These are phyloP conservation scores for Campylomormyrus tamandua DNA, from an alignment of 2,113 vertebrate species.

Conservation along the genomic window DNA sequence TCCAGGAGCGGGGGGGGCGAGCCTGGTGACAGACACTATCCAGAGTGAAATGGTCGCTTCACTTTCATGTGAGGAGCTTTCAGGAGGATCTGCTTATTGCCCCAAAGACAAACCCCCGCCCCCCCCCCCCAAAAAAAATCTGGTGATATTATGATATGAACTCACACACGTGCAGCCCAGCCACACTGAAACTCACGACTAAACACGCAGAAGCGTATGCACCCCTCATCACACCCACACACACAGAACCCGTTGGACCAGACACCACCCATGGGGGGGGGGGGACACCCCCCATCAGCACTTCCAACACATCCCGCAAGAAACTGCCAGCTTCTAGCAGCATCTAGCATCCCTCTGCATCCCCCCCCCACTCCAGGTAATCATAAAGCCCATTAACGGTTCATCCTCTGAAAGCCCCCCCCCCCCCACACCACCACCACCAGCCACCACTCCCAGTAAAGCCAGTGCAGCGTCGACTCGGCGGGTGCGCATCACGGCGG, in stretches of 20 bases:
- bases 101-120: background rate
- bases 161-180: background rate
- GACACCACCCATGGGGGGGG: background rate
- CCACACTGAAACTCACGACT: background rate
- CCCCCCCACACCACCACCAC: background rate
- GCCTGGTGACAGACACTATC: background rate
- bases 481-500: background rate
- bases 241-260: slow-evolving; percentile 9
- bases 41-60: background rate
- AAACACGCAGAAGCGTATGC: background rate
- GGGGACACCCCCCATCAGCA: slow-evolving; percentile 18
- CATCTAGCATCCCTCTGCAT: background rate
- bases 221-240: background rate
- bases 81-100: background rate
- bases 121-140: background rate
- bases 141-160: background rate
- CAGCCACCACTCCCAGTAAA: slow-evolving; percentile 2
- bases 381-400: background rate
- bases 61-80: background rate
- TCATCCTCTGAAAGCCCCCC: slow-evolving; percentile 10
- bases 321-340: background rate
- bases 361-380: background rate
- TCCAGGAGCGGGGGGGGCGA: background rate
- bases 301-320: background rate
- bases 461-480: background rate